Evolutionary conservation across 2,888 invertebrate genomes (phyloP), one percentile per base, ranked within the genome.

Genomic region (Caenorhabditis sp.): DNA sequence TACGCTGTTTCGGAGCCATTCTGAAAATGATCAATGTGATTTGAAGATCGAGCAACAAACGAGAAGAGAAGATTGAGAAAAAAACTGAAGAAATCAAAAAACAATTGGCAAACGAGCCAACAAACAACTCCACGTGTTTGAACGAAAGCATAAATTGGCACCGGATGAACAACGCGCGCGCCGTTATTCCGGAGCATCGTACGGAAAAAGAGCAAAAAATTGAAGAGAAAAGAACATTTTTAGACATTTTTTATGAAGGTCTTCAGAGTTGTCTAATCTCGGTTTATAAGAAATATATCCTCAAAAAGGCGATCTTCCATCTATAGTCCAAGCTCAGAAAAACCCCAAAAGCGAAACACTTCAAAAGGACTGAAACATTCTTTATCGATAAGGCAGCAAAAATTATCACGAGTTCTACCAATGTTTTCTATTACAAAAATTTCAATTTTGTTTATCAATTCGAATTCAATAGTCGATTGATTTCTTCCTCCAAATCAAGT

Each of bases 1-100:
- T 99, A 93, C 98, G 95, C 94, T 98, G 98, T 94, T 97, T 97
- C 87, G 97, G 96, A 89, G 97, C 97, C 98, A 98, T 98, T 80
- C 69, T 82, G 63, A 22, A 41, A 68, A 10, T n/a, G n/a, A 6
- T 35, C 3, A 24, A 6, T 31, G 26, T 24, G 14, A 54, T n/a
- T 31, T 26, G 24, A 22, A 7, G 24, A 59, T 41, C 4, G 12
- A 44, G 16, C 4, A 10, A 28, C n/a, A 56, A 19, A n/a, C 8
- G 19, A 56, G 56, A 66, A n/a, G 10, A 14, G 51, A 4, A 1
- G 26, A 22, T 22, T 49, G 24, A 61, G 47, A 31, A 61, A 24
- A 26, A 31, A 26, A 16, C 16, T 19, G 19, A 31, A 54, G 22
- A 51, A 47, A 73, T 49, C 26, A 61, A 19, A 66, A 59, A 72